Percentiles rank a stretch among this genome's conserved stretches.
phyloP scores from a whole-genome alignment of 1,140 invertebrate species.

The Samia ricini region DNA sequence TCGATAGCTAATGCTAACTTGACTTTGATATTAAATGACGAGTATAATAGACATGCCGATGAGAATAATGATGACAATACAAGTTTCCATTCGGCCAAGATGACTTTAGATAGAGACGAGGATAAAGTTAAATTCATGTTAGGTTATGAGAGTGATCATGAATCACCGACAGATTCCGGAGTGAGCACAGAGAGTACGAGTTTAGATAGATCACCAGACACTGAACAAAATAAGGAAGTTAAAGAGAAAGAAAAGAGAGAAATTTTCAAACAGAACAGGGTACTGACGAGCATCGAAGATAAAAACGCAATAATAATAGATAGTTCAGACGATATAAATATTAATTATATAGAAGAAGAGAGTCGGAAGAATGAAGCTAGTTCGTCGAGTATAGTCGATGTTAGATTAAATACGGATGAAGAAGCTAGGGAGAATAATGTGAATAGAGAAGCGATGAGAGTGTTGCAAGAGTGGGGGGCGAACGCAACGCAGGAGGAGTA shows the following conservation, averaged over 20 bases:
- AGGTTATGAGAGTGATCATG: conserved; percentile 72
- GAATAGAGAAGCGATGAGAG: conserved; percentile 18
- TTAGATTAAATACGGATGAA: conserved; percentile 49
- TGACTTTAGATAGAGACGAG: conserved; percentile 45
- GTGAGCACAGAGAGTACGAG: conserved; percentile 86
- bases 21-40: conserved; percentile 80
- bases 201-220: conserved; percentile 79
- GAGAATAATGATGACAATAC: conserved; percentile 46
- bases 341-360: conserved; percentile 55
- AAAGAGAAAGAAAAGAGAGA: conserved; percentile 41
- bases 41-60: conserved; percentile 46
- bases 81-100: conserved; percentile 56
- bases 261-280: conserved; percentile 51
- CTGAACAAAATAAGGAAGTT: conserved; percentile 66
- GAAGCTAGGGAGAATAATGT: conserved; percentile 18
- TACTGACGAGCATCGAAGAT: conserved; percentile 51
- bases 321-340: conserved; percentile 61
- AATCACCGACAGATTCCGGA: conserved; percentile 82
- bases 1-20: conserved; percentile 83
- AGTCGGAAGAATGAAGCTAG: conserved; percentile 63
- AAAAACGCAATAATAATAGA: conserved; percentile 40
- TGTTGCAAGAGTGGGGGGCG: conserved; percentile 33
- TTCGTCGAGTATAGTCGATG: conserved; percentile 51
- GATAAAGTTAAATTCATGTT: conserved; percentile 77
- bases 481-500: conserved; percentile 43